Percentiles rank a stretch among this genome's conserved stretches.
Conservation (phyloP, 2,113 vertebrate genomes). For the Pelvicachromis taeniatus region DNA sequence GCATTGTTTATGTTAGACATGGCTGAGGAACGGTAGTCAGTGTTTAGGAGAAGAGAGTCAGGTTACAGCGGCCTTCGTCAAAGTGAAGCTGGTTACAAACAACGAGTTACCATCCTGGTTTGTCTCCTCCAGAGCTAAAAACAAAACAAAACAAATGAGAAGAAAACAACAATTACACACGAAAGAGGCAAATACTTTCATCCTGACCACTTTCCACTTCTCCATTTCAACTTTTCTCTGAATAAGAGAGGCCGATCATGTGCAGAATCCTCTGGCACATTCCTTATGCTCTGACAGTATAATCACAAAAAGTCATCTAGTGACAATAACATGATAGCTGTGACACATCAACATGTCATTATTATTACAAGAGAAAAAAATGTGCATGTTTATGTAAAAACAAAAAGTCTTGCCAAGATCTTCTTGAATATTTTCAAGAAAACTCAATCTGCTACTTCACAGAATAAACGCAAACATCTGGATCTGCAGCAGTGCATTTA, state of each 20-base stretch:
- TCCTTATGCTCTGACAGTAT: slow-evolving; percentile 27
- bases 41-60: slow-evolving; percentile 41
- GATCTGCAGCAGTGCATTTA: background rate
- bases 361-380: slow-evolving; percentile 16
- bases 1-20: slow-evolving; percentile 90
- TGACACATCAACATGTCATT: slow-evolving; percentile 41
- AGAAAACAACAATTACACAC: slow-evolving; percentile 67
- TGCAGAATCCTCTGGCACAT: slow-evolving; percentile 33
- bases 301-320: slow-evolving; percentile 25
- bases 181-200: slow-evolving; percentile 39
- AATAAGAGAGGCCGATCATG: slow-evolving; percentile 10
- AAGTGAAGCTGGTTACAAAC: slow-evolving; percentile 68
- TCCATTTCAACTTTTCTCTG: slow-evolving; percentile 9
- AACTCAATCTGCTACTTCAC: slow-evolving; percentile 24
- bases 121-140: slow-evolving; percentile 67
- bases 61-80: slow-evolving; percentile 53
- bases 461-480: slow-evolving; percentile 25
- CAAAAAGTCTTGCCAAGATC: background rate
- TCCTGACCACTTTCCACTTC: slow-evolving; percentile 19
- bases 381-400: background rate
- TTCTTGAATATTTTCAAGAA: slow-evolving; percentile 18
- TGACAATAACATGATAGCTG: slow-evolving; percentile 36
- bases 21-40: slow-evolving; percentile 50
- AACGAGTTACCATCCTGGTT: slow-evolving; percentile 71
- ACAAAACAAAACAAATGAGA: slow-evolving; percentile 30